Evolutionary conservation across 2,888 invertebrate species (phyloP).

Genomic region (Ochlodes sylvanus): DNA sequence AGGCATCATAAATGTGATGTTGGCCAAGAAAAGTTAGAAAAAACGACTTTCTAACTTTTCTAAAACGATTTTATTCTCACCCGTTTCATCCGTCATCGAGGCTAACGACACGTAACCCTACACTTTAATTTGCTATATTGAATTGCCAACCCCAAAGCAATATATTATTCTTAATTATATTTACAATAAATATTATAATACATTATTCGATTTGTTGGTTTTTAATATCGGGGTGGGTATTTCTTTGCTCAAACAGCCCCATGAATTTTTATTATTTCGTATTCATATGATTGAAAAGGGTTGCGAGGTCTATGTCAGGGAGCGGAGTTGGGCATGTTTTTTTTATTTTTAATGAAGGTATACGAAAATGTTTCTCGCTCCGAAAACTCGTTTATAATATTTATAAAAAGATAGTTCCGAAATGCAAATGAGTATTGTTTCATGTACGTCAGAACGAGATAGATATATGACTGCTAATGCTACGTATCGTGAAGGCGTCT

Average conservation of each 20-base stretch:
- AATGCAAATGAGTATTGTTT: too few species aligned
- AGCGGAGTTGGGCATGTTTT: not conserved
- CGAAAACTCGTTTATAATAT: not conserved
- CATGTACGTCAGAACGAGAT: too few species aligned
- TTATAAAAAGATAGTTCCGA: too few species aligned
- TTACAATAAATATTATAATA: constrained; percentile 56
- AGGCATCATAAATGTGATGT: too few species aligned
- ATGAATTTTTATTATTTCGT: constrained; percentile 33
- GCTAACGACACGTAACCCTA: constrained; percentile 33
- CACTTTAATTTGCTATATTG: constrained; percentile 35
- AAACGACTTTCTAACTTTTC: too few species aligned
- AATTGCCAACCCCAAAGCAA: constrained; percentile 40
- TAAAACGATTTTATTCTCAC: not conserved
- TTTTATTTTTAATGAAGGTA: not conserved
- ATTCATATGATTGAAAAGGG: constrained; percentile 29
- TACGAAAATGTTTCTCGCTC: not conserved
- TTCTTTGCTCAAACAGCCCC: constrained; percentile 9
- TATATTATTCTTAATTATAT: constrained; percentile 55
- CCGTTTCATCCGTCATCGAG: constrained; percentile 1
- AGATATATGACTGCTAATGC: too few species aligned
- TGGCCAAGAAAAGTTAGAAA: too few species aligned
- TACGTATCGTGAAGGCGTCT: too few species aligned
- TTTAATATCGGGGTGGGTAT: constrained; percentile 49
- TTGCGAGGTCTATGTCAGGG: not conserved
- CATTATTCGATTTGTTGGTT: constrained; percentile 55